phyloP scores from a whole-genome alignment of 2,113 vertebrate species.

The Gnathonemus longibarbis region DNA sequence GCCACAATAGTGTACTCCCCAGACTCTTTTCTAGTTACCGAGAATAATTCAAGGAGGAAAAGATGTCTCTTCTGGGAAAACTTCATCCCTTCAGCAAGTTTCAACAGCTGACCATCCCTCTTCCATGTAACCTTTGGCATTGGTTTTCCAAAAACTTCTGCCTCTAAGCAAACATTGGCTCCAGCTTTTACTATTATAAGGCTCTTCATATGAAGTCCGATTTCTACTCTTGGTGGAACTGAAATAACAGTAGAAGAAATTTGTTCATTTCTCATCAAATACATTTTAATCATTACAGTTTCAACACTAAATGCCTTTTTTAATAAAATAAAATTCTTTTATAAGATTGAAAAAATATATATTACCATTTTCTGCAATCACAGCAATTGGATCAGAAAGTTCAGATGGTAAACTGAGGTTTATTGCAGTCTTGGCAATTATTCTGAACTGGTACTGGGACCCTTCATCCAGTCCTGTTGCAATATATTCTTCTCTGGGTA shows the following conservation, averaged over 20 bases:
- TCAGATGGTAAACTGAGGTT: conserved; percentile 87
- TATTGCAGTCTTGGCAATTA: conserved; percentile 84
- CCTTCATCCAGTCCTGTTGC: conserved; percentile 84
- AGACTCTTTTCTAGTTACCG: conserved; percentile 85
- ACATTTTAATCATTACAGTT: neutral
- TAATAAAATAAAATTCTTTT: neutral
- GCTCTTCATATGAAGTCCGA: conserved; percentile 84
- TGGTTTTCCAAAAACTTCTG: conserved; percentile 89
- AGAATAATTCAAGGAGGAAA: conserved; percentile 80
- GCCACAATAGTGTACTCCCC: conserved; percentile 91
- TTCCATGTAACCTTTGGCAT: conserved; percentile 86
- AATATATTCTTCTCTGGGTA: conserved; percentile 81
- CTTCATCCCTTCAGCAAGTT: conserved; percentile 82
- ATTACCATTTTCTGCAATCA: conserved; percentile 87
- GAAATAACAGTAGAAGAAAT: conserved; percentile 32
- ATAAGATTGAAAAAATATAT: neutral
- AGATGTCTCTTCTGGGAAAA: conserved; percentile 76
- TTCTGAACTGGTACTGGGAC: conserved; percentile 83
- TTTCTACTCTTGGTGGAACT: conserved; percentile 92
- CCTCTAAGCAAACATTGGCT: conserved; percentile 79
- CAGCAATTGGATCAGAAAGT: conserved; percentile 81
- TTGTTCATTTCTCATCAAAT: neutral
- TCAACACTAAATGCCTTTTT: neutral
- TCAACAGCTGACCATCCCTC: conserved; percentile 67
- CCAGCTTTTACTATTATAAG: conserved; percentile 90